Conservation (phyloP, 2,888 invertebrate genomes). For the Chrysolina oricalcia region DNA sequence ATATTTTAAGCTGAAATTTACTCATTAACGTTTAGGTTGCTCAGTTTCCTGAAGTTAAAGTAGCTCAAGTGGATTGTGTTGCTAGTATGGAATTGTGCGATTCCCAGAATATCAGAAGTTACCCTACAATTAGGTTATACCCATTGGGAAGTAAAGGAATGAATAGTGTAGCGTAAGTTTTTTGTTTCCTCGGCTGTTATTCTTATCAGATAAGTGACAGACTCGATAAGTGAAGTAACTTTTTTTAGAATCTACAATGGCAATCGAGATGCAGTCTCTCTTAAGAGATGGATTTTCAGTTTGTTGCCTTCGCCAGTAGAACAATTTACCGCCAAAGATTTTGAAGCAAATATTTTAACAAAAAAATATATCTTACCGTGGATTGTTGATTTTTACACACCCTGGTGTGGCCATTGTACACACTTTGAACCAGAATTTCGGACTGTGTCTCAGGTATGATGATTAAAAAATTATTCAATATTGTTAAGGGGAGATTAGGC, state of each 20-base stretch:
- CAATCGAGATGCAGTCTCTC: slow-evolving; percentile 76
- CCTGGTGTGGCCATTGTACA: slow-evolving; percentile 80
- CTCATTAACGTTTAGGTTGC: slow-evolving; percentile 66
- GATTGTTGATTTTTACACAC: slow-evolving; percentile 81
- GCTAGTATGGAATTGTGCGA: slow-evolving; percentile 75
- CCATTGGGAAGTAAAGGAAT: slow-evolving; percentile 75
- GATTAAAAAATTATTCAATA: neutral
- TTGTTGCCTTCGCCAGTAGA: slow-evolving; percentile 77
- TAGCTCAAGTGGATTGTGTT: slow-evolving; percentile 82
- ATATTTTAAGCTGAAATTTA: slow-evolving; percentile 34
- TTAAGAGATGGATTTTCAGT: slow-evolving; percentile 78
- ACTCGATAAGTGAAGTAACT: slow-evolving; percentile 17
- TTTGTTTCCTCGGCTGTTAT: neutral
- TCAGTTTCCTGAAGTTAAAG: slow-evolving; percentile 72
- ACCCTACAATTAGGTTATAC: slow-evolving; percentile 82
- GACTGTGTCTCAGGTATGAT: slow-evolving; percentile 72
- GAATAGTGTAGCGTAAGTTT: slow-evolving; percentile 73
- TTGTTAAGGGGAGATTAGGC: no score
- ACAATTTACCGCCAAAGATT: slow-evolving; percentile 70
- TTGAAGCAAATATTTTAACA: slow-evolving; percentile 72
- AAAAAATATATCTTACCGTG: slow-evolving; percentile 71
- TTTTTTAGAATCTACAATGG: slow-evolving; percentile 75
- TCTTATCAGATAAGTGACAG: slow-evolving; percentile 40
- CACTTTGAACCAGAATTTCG: slow-evolving; percentile 81
- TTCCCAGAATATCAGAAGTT: slow-evolving; percentile 76